These are phyloP conservation scores for Opisthocomus hoazin DNA, from an alignment of 2,113 vertebrate species.

Conservation along the genomic window DNA sequence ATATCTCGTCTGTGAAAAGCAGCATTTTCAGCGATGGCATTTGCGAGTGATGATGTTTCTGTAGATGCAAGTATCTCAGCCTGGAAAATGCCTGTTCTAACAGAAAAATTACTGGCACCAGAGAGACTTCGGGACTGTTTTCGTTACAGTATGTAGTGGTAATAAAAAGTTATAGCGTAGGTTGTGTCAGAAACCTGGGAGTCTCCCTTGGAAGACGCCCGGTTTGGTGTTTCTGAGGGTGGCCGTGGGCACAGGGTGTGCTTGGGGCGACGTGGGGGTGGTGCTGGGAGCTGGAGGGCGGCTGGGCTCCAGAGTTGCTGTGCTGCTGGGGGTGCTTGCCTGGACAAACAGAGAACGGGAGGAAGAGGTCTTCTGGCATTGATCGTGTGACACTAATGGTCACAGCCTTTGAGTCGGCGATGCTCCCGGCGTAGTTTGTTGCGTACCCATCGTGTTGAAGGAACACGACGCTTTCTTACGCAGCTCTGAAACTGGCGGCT, in stretches of 20 bases:
- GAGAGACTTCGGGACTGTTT: not conserved
- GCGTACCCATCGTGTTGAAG: not conserved
- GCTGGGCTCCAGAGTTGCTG: fast-evolving
- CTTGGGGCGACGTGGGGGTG: too few relatives aligned
- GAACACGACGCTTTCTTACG: not conserved
- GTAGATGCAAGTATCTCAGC: too few relatives aligned
- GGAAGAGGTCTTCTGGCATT: not conserved
- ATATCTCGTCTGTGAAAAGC: not conserved
- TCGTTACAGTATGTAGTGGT: not conserved
- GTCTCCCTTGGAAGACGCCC: not conserved
- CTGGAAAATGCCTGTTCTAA: too few relatives aligned
- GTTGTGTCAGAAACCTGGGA: not conserved
- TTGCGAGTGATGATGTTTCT: too few relatives aligned
- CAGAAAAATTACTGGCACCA: not conserved
- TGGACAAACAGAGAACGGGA: not conserved
- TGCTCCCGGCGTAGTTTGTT: not conserved
- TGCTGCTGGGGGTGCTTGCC: too few relatives aligned
- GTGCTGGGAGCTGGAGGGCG: not conserved
- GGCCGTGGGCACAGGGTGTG: not conserved
- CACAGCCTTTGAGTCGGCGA: fast-evolving
- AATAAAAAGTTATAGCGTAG: not conserved
- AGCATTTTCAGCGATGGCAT: too few relatives aligned
- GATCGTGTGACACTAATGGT: fast-evolving
- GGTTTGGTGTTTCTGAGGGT: not conserved
- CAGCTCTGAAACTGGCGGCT: not conserved